A percentile compares a stretch with the other conserved stretches of the same genome.
Conservation (phyloP, 2,797 vertebrate genomes). For the Limosa lapponica region DNA sequence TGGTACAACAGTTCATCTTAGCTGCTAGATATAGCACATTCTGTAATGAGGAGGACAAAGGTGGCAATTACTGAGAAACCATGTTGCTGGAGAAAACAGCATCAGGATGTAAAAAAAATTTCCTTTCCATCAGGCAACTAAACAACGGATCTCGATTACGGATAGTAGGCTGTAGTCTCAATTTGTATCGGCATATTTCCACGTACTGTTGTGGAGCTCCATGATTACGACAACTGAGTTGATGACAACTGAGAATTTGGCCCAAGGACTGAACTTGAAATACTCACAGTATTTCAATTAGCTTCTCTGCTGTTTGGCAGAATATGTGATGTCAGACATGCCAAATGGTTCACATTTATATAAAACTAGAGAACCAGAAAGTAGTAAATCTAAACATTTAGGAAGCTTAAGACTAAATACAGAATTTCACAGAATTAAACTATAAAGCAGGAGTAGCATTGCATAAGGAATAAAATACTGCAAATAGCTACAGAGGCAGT, state of each 20-base stretch:
- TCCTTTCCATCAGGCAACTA: constrained; percentile 10
- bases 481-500: not conserved
- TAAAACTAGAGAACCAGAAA: not conserved
- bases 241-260: constrained; percentile 35
- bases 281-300: not conserved
- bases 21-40: constrained; percentile 42
- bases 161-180: not conserved
- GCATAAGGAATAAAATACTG: not conserved
- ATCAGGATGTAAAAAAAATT: constrained; percentile 38
- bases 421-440: not conserved
- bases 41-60: constrained; percentile 38
- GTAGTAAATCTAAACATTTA: not conserved
- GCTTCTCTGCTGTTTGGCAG: constrained; percentile 23
- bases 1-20: constrained; percentile 20
- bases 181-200: constrained; percentile 4
- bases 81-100: not conserved
- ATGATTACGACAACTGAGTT: not conserved
- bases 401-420: not conserved
- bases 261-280: not conserved
- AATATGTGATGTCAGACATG: not conserved
- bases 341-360: not conserved
- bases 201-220: not conserved
- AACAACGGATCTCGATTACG: not conserved
- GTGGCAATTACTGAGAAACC: not conserved
- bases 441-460: not conserved